A percentile compares a stretch with the other conserved stretches of the same genome.
phyloP scores from a whole-genome alignment of 2,113 vertebrate genomes.

The Ophiodon elongatus region DNA sequence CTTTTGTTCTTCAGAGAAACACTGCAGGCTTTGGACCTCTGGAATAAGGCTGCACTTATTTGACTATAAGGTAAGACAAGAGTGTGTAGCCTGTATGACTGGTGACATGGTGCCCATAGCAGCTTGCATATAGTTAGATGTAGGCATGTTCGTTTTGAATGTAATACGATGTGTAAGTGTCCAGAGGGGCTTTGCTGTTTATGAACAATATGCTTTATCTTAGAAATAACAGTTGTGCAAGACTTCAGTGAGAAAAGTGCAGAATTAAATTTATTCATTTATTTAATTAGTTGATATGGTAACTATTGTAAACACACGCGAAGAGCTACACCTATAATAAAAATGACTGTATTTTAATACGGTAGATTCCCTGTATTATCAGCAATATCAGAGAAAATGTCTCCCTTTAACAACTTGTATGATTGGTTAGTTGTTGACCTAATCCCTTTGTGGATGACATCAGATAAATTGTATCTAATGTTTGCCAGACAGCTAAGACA shows the following conservation, averaged over 20 bases:
- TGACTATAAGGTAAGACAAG: conserved; percentile 65
- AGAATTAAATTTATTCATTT: neutral
- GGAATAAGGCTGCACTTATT: conserved; percentile 40
- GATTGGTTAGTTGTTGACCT: conserved; percentile 17
- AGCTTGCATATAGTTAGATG: neutral
- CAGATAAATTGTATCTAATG: conserved; percentile 37
- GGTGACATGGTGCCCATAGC: neutral
- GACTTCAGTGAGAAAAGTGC: neutral
- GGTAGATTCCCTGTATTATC: neutral
- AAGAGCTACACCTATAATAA: neutral
- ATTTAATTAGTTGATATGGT: neutral
- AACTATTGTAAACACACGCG: neutral
- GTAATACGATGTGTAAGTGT: neutral
- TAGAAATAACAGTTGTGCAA: neutral
- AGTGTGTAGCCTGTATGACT: conserved; percentile 18
- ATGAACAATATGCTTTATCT: neutral
- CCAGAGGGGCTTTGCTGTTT: neutral
- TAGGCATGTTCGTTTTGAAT: neutral
- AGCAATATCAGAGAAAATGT: conserved; percentile 11
- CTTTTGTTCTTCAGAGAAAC: conserved; percentile 59
- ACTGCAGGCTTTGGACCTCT: conserved; percentile 32
- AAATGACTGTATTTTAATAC: conserved; percentile 1
- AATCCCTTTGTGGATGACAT: conserved; percentile 42
- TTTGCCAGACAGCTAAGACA: conserved; percentile 49
- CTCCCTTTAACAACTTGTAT: conserved; percentile 1